Conservation (phyloP, 2,113 vertebrate species). For the Chrysemys picta region DNA sequence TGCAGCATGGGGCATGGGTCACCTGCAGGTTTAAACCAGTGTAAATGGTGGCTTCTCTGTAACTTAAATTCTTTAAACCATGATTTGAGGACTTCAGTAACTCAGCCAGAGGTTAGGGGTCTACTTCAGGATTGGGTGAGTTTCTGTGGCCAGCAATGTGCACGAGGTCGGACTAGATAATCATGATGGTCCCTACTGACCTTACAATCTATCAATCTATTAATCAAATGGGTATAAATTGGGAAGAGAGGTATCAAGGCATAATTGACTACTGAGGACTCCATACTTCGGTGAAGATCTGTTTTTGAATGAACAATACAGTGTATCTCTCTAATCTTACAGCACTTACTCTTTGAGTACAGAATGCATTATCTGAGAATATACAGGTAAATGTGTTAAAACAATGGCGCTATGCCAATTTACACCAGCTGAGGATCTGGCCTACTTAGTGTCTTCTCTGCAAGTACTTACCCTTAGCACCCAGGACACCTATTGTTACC, state of each 20-base stretch:
- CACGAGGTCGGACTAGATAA: background rate
- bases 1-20: too few species aligned
- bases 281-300: background rate
- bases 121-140: too few species aligned
- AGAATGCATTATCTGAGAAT: background rate
- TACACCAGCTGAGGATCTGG: background rate
- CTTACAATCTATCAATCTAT: background rate
- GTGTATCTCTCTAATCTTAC: background rate
- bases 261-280: background rate
- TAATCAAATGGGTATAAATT: background rate
- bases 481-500: slow-evolving; percentile 8
- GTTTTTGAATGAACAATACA: background rate
- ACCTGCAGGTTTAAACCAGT: too few species aligned
- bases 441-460: background rate
- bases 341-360: background rate
- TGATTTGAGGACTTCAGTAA: too few species aligned
- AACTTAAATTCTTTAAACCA: too few species aligned
- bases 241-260: background rate
- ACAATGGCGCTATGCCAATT: background rate
- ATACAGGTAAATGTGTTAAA: background rate
- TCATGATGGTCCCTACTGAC: background rate
- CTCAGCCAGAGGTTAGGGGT: too few species aligned
- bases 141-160: too few species aligned
- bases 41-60: too few species aligned
- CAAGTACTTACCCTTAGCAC: slow-evolving; percentile 37